Evolutionary conservation across 2,113 vertebrate genomes (phyloP).

Genomic region (Bombycilla garrulus): DNA sequence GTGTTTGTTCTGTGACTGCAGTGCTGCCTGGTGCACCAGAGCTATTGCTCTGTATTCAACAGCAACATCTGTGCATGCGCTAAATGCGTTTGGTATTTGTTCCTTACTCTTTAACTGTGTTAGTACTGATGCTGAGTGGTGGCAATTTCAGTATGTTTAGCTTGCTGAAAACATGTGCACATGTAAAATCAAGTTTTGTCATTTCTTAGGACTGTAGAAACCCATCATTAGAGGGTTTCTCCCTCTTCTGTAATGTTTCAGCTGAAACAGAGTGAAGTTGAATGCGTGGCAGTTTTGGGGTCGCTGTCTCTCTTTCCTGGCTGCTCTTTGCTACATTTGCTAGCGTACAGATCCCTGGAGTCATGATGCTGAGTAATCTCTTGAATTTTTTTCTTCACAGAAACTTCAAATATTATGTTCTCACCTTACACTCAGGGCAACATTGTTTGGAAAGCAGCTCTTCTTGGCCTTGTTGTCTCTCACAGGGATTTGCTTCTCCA

Average conservation of each 20-base stretch:
- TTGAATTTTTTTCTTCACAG: neutral
- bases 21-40: neutral
- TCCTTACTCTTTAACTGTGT: neutral
- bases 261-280: neutral
- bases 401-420: neutral
- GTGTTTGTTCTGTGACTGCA: neutral
- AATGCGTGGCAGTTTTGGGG: neutral
- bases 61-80: neutral
- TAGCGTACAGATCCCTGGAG: neutral
- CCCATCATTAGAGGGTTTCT: neutral
- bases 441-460: neutral
- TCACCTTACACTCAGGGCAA: neutral
- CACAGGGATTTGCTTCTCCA: neutral
- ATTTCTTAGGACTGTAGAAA: neutral
- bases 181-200: neutral
- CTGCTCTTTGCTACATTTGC: neutral
- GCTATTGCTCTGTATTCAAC: neutral
- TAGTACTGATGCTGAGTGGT: neutral
- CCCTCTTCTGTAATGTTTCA: neutral
- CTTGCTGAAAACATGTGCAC: neutral
- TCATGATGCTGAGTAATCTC: neutral
- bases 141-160: neutral
- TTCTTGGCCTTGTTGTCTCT: neutral
- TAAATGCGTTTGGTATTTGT: neutral
- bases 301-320: neutral